phyloP scores from a whole-genome alignment of 1,140 invertebrate species.

The Leptinotarsa defecta region DNA sequence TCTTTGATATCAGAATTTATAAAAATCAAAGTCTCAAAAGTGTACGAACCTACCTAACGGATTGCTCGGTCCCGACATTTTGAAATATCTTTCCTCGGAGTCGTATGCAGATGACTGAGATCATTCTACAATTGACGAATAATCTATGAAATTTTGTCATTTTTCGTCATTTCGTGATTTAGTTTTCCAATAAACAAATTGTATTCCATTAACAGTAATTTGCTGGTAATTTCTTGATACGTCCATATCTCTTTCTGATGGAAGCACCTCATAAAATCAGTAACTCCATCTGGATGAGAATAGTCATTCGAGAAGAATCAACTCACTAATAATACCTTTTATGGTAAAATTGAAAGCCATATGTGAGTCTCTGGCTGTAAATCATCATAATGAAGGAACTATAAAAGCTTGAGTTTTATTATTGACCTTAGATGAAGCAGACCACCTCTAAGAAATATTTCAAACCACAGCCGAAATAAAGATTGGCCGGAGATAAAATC shows the following conservation, averaged over 20 bases:
- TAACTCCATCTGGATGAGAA: neutral
- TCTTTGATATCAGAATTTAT: no score
- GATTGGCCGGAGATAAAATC: neutral
- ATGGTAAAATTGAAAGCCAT: neutral
- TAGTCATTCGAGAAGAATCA: neutral
- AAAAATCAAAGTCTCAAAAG: neutral
- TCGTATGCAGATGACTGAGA: no score
- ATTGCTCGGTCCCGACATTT: no score
- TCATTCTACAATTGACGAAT: no score
- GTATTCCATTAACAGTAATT: no score
- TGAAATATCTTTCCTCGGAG: no score
- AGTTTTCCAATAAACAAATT: no score
- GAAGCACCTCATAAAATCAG: neutral
- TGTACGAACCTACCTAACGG: neutral
- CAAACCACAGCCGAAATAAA: neutral
- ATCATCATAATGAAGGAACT: constrained; percentile 1
- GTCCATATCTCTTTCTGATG: neutral
- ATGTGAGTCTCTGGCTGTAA: neutral
- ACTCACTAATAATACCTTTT: constrained; percentile 1
- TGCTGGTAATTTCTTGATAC: no score
- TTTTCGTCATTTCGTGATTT: no score
- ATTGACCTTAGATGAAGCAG: constrained; percentile 2
- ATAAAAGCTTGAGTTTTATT: neutral
- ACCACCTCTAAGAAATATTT: neutral
- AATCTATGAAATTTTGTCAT: no score